phyloP scores from a whole-genome alignment of 1,140 invertebrate genomes.

The Trichomalopsis sarcophagae region DNA sequence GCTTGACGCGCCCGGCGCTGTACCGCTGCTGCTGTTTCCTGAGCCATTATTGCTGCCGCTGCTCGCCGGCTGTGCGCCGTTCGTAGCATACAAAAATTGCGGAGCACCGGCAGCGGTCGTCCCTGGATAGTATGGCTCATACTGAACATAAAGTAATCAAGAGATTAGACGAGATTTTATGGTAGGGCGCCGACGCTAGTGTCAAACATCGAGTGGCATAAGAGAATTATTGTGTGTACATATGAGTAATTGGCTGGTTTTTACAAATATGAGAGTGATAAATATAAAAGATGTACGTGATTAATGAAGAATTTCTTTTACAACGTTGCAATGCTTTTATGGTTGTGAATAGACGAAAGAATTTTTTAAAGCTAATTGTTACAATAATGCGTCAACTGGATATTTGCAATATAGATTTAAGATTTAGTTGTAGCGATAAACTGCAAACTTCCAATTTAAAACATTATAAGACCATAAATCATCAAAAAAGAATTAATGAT shows the following conservation, averaged over 20 bases:
- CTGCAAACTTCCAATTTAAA: not conserved
- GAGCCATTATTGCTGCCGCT: conserved; percentile 61
- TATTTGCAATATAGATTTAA: conserved; percentile 1
- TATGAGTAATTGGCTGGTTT: no score
- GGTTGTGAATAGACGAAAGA: not conserved
- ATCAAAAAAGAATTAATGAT: not conserved
- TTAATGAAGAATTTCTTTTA: not conserved
- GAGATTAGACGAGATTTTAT: conserved; percentile 11
- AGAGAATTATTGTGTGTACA: not conserved
- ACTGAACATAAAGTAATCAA: conserved; percentile 60
- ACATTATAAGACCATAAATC: not conserved
- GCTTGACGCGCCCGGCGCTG: conserved; percentile 60
- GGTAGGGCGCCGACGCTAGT: not conserved
- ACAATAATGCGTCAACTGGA: not conserved
- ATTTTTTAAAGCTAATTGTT: conserved; percentile 14
- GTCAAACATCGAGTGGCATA: conserved; percentile 31
- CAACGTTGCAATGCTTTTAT: not conserved
- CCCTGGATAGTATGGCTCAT: conserved; percentile 72
- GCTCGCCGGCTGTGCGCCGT: conserved; percentile 63
- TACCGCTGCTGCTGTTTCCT: conserved; percentile 56
- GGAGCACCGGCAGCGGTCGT: conserved; percentile 65
- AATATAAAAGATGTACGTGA: not conserved
- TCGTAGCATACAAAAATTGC: conserved; percentile 66
- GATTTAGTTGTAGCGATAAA: not conserved
- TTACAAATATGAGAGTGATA: not conserved